phyloP scores from a whole-genome alignment of 2,888 invertebrate species.

The Bibio marci region DNA sequence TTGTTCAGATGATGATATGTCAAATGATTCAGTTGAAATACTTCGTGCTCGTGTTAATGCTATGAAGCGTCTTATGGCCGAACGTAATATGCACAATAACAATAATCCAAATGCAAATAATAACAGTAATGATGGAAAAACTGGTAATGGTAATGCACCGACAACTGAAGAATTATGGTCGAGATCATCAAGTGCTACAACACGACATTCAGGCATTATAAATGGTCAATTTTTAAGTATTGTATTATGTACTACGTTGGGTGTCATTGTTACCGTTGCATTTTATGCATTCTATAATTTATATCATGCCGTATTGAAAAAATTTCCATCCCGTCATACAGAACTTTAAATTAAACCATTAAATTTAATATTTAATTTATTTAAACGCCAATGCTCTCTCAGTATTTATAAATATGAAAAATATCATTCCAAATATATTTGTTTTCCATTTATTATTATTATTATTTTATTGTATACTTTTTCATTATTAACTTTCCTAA shows the following conservation, averaged over 20 bases:
- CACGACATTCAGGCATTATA: conserved; percentile 39
- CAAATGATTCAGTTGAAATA: conserved; percentile 61
- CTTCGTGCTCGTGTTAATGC: conserved; percentile 56
- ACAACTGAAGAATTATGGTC: conserved; percentile 20
- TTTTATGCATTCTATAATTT: conserved; percentile 74
- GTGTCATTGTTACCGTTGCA: conserved; percentile 65
- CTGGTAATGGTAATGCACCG: background rate
- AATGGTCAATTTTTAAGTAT: conserved; percentile 69
- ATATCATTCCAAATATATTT: no score
- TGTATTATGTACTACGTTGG: conserved; percentile 60
- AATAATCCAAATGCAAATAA: background rate
- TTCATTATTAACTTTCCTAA: no score
- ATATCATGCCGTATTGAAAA: conserved; percentile 62
- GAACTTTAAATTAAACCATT: conserved; percentile 63
- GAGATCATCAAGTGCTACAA: conserved; percentile 16
- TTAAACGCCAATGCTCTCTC: no score
- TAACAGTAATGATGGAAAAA: background rate
- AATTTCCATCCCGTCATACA: conserved; percentile 63
- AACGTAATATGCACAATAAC: conserved; percentile 35
- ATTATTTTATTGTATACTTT: no score
- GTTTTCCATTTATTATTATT: no score
- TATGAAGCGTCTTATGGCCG: conserved; percentile 70
- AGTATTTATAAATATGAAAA: no score
- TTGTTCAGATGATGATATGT: conserved; percentile 18
- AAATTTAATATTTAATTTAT: no score